A percentile compares a stretch with the other conserved stretches of the same genome.
Evolutionary conservation across 1,140 invertebrate species (phyloP).

Genomic region (Riptortus pedestris): DNA sequence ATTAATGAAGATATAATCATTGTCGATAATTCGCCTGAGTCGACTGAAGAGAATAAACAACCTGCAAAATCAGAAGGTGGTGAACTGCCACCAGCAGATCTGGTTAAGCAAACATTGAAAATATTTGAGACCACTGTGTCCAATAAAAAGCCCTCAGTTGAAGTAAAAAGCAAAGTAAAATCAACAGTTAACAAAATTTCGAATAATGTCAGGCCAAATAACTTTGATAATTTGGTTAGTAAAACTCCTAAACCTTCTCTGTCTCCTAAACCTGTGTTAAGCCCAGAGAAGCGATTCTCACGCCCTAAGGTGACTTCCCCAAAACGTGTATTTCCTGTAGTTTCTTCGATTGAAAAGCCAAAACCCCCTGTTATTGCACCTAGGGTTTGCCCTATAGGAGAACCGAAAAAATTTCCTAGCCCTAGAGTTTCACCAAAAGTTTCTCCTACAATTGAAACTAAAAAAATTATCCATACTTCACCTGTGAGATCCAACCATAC

Average conservation of each 20-base stretch:
- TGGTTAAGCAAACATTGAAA: constrained; percentile 69
- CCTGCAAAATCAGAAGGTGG: constrained; percentile 31
- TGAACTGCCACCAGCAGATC: constrained; percentile 71
- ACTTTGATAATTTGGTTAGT: not conserved
- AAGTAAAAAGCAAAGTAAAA: constrained; percentile 1
- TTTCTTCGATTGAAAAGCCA: constrained; percentile 4
- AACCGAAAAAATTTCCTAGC: not conserved
- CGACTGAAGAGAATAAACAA: not conserved
- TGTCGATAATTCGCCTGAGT: constrained; percentile 35
- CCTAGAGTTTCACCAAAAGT: not conserved
- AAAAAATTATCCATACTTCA: not conserved
- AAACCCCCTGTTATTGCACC: constrained; percentile 13
- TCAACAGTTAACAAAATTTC: not conserved
- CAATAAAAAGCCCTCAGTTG: not conserved
- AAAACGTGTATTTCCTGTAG: constrained; percentile 18
- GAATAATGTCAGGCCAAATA: constrained; percentile 15
- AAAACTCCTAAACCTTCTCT: constrained; percentile 28
- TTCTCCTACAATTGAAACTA: not conserved
- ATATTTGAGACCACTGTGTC: constrained; percentile 58
- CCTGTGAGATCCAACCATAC: not conserved
- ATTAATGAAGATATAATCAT: constrained; percentile 40
- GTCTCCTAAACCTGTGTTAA: constrained; percentile 30
- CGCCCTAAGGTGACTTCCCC: not conserved
- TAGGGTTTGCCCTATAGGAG: not conserved
- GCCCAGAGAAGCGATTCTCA: constrained; percentile 22